Base-by-base conservation (phyloP, 2,888 invertebrate genomes). In the Elmis aenea region DNA sequence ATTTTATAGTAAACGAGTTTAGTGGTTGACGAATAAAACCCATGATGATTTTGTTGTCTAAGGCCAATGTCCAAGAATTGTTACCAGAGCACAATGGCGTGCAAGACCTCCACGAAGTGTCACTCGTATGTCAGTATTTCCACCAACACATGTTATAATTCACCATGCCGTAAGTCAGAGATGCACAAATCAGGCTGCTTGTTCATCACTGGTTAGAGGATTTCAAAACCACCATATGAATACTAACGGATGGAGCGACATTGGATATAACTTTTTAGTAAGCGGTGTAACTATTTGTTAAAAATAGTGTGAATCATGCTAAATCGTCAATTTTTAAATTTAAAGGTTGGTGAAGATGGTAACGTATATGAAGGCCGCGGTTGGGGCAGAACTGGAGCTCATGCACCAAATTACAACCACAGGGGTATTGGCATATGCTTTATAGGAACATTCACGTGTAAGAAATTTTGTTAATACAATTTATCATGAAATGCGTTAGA, bases 381-480 rank as follows among this genome's bases (percentile, higher is more conserved):
- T 1, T 83, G 81, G 81, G 67, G 73, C 3, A 68, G 70, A 21
- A 66, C 68, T 5, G 81, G 81, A 0, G 72, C 77, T 0, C 81
- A 81, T 47, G 76, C 76, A 0, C 69, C 64, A 6, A 71, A 71
- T 3, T 81, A 75, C 48, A 81, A 82, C 55, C 64, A 57, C 14
- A 75, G 70, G 49, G 76, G 80, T 12, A 69, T 81, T n/a, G 79
- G 75, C 6, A 75, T 82, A 41, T 71, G 74, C 13, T 75, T 82
- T 40, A 74, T 81, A 34, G 82, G 81, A 54, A 68, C 59, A 62
- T 69, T 61, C 50, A 61, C 57, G 56, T 68, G 75, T 68, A 59
- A 64, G 48, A 6, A 13, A n/a, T n/a, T n/a, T n/a, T n/a, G n/a
- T n/a, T n/a, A n/a, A n/a, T n/a, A n/a, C n/a, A n/a, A n/a, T n/a